These are phyloP conservation scores for Sminthopsis crassicaudata DNA, from an alignment of 2,113 vertebrate species.

Conservation along the genomic window DNA sequence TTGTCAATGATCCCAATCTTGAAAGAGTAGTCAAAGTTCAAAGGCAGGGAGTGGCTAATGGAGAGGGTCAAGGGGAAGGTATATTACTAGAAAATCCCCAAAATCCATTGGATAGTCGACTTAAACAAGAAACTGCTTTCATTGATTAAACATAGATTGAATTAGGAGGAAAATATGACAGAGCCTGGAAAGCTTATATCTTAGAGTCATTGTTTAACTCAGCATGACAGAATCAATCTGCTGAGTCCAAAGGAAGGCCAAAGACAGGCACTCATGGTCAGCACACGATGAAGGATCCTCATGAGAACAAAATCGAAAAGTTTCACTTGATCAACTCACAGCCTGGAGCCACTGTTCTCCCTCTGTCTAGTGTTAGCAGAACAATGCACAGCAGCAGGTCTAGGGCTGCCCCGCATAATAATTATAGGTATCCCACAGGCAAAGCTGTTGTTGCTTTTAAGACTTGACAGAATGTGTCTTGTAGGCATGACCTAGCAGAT, in stretches of 20 bases:
- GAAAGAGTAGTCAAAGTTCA: slow-evolving; percentile 71
- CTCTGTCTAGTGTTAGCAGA: slow-evolving; percentile 86
- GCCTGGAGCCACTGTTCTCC: slow-evolving; percentile 89
- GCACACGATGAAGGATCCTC: slow-evolving; percentile 83
- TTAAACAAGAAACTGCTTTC: slow-evolving; percentile 92
- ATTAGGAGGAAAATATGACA: slow-evolving; percentile 89
- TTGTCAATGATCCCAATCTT: slow-evolving; percentile 68
- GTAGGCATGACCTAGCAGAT: slow-evolving; percentile 91
- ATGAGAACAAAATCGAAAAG: slow-evolving; percentile 89
- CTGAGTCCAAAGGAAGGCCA: slow-evolving; percentile 86
- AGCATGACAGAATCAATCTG: slow-evolving; percentile 93
- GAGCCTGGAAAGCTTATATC: slow-evolving; percentile 87
- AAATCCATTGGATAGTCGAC: slow-evolving; percentile 83
- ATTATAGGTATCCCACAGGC: slow-evolving; percentile 91
- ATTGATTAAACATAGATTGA: slow-evolving; percentile 95
- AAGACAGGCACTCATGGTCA: slow-evolving; percentile 85
- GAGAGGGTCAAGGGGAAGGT: slow-evolving; percentile 80
- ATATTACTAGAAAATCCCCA: slow-evolving; percentile 80
- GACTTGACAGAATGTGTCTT: slow-evolving; percentile 89
- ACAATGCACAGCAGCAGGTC: slow-evolving; percentile 88
- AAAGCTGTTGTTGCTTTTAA: slow-evolving; percentile 89
- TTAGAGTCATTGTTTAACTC: slow-evolving; percentile 90
- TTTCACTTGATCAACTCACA: slow-evolving; percentile 90
- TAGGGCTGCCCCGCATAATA: slow-evolving; percentile 83
- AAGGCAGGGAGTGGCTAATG: slow-evolving; percentile 29